Evolutionary conservation across 2,888 invertebrate species (phyloP), one percentile per base, ranked within the genome.

Genomic region (Acrobasis suavella): DNA sequence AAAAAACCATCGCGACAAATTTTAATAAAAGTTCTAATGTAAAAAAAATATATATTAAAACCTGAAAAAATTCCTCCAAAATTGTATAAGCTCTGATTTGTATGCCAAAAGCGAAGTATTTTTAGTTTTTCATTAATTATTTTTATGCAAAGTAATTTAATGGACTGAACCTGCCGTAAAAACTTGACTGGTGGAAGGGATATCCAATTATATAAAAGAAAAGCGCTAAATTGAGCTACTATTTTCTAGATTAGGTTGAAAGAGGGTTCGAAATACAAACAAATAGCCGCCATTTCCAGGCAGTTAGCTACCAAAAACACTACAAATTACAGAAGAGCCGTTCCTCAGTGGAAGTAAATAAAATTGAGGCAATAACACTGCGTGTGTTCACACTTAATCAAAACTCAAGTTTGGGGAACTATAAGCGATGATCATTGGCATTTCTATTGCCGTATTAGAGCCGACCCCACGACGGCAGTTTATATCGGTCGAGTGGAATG

Each of bases 401-500:
- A 62, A 62, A 62, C 55, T 62, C 49, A 62, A 62, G 55, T 62
- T 54, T 17, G 54, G 54, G 54, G 61, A 58, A 64, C 60, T 52
- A 62, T 62, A 62, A 66, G 49, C 64, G 50, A 62, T 66, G 64
- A 62, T 66, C 66, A 64, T 62, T 63, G 62, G 62, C 58, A 58
- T 55, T 62, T 55, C 56, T 62, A 66, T 66, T 72, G 72, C 74
- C 69, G 72, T 76, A 72, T 76, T 76, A 78, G 75, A 72, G 71
- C 76, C 69, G 72, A 67, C 75, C 73, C 69, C 71, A 69, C 68
- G 7, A 15, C 8, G 15, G 9, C 15, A 14, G 56, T 46, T 56
- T 10, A 56, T 14, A 42, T 17, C 42, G 55, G 39, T 10, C 39
- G 55, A 39, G 55, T 56, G 12, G 14, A n/a, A 14, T 12, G 5